Conservation (phyloP, 2,113 vertebrate genomes). For the Mesoclemmys tuberculata region DNA sequence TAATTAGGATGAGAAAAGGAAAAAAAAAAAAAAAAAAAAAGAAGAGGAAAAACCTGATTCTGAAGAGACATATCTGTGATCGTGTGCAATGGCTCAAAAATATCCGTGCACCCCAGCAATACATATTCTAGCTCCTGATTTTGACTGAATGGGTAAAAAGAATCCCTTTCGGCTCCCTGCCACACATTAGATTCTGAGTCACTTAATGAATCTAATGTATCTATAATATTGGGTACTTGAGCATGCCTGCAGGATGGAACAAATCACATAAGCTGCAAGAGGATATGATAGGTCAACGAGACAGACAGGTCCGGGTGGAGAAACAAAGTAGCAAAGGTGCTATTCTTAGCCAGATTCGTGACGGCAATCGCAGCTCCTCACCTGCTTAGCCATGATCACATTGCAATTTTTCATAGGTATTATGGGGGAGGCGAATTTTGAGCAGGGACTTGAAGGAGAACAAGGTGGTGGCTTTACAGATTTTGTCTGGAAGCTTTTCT, state of each 20-base stretch:
- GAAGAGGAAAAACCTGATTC: background rate
- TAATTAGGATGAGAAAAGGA: background rate
- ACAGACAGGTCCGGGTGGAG: background rate
- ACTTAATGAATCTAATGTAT: background rate
- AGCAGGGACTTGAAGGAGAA: constrained; percentile 9
- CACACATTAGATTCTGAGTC: background rate
- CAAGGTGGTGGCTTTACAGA: constrained; percentile 14
- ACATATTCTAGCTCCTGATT: background rate
- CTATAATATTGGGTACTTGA: background rate
- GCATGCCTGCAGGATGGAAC: background rate
- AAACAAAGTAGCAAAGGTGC: background rate
- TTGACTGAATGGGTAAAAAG: background rate
- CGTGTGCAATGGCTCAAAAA: background rate
- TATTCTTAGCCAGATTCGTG: background rate
- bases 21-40: background rate
- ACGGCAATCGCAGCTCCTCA: constrained; percentile 10
- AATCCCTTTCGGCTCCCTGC: background rate
- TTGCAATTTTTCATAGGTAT: constrained; percentile 20
- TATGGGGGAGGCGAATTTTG: constrained; percentile 14
- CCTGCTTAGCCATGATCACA: background rate
- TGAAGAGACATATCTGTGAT: background rate
- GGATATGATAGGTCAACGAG: constrained; percentile 21
- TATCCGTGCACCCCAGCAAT: background rate
- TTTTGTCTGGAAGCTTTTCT: constrained; percentile 33
- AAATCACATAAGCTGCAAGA: background rate